phyloP scores from a whole-genome alignment of 2,113 vertebrate genomes.

The Bolborhynchus lineola region DNA sequence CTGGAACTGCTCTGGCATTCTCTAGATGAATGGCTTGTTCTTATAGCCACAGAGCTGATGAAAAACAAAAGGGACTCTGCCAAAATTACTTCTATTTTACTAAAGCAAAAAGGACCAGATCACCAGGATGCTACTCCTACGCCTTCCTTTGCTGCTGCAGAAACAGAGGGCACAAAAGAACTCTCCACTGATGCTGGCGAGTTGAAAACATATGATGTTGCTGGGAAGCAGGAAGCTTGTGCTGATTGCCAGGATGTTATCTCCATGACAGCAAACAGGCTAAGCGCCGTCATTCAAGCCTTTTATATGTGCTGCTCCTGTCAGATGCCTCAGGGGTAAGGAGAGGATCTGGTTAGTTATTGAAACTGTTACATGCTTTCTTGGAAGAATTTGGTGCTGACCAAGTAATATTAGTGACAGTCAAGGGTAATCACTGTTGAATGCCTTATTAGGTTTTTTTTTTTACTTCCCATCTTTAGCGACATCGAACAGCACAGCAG shows the following conservation, averaged over 20 bases:
- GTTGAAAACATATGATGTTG: slow-evolving; percentile 64
- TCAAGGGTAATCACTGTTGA: neutral
- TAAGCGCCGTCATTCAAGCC: slow-evolving; percentile 97
- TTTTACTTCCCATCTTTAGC: neutral
- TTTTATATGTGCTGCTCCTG: slow-evolving; percentile 99
- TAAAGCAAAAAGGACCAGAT: slow-evolving; percentile 84
- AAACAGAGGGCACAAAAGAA: slow-evolving; percentile 49
- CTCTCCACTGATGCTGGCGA: slow-evolving; percentile 49
- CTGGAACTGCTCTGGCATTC: slow-evolving; percentile 98
- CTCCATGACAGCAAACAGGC: slow-evolving; percentile 94
- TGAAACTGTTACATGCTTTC: neutral
- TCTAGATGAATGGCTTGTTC: slow-evolving; percentile 95
- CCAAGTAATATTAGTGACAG: neutral
- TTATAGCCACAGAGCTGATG: slow-evolving; percentile 94
- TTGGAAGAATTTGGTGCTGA: neutral
- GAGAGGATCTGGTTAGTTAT: slow-evolving; percentile 7
- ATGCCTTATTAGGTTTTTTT: neutral
- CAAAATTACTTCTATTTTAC: slow-evolving; percentile 83
- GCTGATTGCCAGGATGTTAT: slow-evolving; percentile 93
- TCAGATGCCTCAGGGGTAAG: slow-evolving; percentile 97
- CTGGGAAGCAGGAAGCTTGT: slow-evolving; percentile 80
- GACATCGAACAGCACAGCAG: neutral
- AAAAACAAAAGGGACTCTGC: slow-evolving; percentile 82
- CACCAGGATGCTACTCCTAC: slow-evolving; percentile 69
- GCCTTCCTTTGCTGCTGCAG: slow-evolving; percentile 60